A percentile compares a stretch with the other conserved stretches of the same genome.
Conservation (phyloP, 2,888 invertebrate genomes). For the Abrostola tripartita region DNA sequence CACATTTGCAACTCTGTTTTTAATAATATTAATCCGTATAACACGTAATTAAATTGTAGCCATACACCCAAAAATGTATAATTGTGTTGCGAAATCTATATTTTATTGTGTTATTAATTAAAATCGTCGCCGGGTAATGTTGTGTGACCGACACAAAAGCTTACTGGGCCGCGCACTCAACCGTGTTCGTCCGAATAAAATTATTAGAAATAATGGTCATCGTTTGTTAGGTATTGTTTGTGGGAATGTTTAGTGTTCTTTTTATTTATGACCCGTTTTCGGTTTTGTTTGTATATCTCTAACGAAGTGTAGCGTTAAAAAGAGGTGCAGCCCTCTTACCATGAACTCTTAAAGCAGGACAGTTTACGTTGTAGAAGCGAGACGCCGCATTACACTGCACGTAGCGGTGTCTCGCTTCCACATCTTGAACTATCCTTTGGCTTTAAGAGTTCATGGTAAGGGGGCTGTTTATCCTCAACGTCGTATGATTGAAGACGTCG, state of each 20-base stretch:
- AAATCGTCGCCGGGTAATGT: conserved; percentile 50
- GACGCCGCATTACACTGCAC: too few species aligned
- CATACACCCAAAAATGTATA: conserved; percentile 30
- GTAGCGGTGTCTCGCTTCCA: too few species aligned
- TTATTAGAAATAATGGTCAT: conserved; percentile 49
- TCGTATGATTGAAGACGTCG: too few species aligned
- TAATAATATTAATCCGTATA: conserved; percentile 14
- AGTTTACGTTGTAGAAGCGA: too few species aligned
- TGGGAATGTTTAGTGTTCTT: conserved; percentile 15
- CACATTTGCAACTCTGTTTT: too few species aligned
- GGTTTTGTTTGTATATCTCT: background rate
- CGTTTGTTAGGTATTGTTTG: conserved; percentile 33
- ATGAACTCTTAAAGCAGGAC: too few species aligned
- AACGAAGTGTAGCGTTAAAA: background rate
- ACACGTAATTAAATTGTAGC: conserved; percentile 21
- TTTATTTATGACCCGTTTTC: conserved; percentile 7
- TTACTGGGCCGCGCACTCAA: conserved; percentile 33
- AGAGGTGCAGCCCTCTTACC: too few species aligned
- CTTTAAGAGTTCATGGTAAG: too few species aligned
- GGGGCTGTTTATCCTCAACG: too few species aligned
- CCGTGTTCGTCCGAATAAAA: conserved; percentile 44
- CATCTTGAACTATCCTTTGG: too few species aligned
- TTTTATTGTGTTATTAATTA: conserved; percentile 54
- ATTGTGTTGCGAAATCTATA: conserved; percentile 35
- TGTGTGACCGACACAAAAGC: conserved; percentile 49